Base-by-base conservation (phyloP, 2,797 vertebrate genomes). In the Coilia nasus region DNA sequence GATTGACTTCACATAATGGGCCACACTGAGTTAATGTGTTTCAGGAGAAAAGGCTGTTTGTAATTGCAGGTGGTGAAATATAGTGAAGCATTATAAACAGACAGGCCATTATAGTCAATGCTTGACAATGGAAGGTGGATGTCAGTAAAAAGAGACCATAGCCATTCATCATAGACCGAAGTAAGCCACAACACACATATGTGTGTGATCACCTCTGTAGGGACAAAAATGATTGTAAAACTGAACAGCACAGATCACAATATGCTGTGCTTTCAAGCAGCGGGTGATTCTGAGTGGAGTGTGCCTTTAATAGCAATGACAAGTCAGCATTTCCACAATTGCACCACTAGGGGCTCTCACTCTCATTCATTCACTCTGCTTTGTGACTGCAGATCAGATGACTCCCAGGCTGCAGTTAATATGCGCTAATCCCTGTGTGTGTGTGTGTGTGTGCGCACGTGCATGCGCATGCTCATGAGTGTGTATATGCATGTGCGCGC, bases 351-450 rank as follows among this genome's bases (percentile, higher is more conserved):
- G 83, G 67, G 88, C 86, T 46, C 82, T 50, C 54, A 35, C 46
- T 50, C 67, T 83, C 62, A 17, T 31, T 41, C n/a, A 11, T 25
- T 86, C 83, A 85, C 86, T 81, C 85, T 85, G 54, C 81, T 41
- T 81, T 89, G 88, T 84, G 75, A 84, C 75, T 50, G 44, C 62
- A 7, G 71, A 78, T 78, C 71, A 44, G 93, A 95, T 95, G 93
- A 95, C 94, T 92, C 93, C 91, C 89, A 93, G 94, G 93, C 93
- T 94, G 93, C 94, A 94, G 93, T 94, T 95, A 95, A 95, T 95
- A 93, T 94, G 94, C 90, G 89, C 93, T 93, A 93, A 93, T 92
- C 91, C 87, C 71, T 89, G 81, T 85, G 85, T 64, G 60, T 78
- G 83, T 60, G 31, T 83, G 54, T 64, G 31, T 60, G 56, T 83